Percentiles rank a stretch among this genome's conserved stretches.
phyloP scores from a whole-genome alignment of 2,113 vertebrate genomes.

The Climacteris rufus region DNA sequence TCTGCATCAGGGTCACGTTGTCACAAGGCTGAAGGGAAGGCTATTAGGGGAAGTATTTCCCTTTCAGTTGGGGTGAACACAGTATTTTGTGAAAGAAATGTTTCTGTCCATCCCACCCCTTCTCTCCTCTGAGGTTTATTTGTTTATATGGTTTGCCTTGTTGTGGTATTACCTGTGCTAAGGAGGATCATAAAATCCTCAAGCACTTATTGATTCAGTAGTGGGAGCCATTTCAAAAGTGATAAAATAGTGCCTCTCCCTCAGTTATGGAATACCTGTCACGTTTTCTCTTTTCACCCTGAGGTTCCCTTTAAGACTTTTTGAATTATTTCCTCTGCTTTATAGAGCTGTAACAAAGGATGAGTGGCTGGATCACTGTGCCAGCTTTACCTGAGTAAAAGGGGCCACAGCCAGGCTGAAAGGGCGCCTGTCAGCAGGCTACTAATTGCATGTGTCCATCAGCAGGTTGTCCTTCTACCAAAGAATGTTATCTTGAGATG shows the following conservation, averaged over 20 bases:
- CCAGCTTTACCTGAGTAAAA: slow-evolving; percentile 31
- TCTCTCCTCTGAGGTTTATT: background rate
- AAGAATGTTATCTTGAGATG: slow-evolving; percentile 45
- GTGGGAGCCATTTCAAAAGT: background rate
- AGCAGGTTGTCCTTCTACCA: slow-evolving; percentile 5
- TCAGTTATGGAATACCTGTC: background rate
- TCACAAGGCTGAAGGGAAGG: background rate
- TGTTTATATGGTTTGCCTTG: background rate
- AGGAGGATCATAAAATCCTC: background rate
- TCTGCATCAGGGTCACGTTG: background rate
- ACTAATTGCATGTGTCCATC: slow-evolving; percentile 55
- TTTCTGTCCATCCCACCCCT: background rate
- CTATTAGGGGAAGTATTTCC: background rate
- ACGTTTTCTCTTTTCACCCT: background rate
- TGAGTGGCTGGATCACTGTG: background rate
- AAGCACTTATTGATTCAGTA: background rate
- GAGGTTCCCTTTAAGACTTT: slow-evolving; percentile 3
- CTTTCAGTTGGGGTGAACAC: background rate
- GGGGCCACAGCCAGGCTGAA: background rate
- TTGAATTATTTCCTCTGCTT: slow-evolving; percentile 1
- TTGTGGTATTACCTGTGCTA: background rate
- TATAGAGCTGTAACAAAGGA: slow-evolving; percentile 18
- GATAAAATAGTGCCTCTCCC: background rate
- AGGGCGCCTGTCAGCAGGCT: slow-evolving; percentile 33
- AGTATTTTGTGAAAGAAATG: background rate